Evolutionary conservation across 2,797 vertebrate genomes (phyloP).

Genomic region (Moxostoma hubbsi): DNA sequence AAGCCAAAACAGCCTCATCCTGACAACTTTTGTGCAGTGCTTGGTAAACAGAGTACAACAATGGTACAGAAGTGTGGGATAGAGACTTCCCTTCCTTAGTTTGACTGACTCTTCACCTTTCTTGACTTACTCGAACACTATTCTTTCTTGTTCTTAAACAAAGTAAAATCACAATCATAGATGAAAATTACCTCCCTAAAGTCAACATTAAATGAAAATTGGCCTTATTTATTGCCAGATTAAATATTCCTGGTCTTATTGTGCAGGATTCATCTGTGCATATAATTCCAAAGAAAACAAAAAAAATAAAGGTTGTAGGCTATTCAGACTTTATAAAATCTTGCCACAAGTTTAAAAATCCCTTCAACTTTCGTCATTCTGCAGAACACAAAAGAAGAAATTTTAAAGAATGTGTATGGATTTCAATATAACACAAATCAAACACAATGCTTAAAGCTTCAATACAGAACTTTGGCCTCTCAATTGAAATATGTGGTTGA

Average conservation of each 20-base stretch:
- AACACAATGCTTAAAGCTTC: no score
- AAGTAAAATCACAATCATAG: neutral
- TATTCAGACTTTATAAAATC: neutral
- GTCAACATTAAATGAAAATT: neutral
- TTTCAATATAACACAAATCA: no score
- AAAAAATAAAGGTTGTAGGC: neutral
- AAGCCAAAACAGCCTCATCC: constrained; percentile 33
- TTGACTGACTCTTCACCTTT: neutral
- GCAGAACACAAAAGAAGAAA: no score
- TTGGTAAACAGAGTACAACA: neutral
- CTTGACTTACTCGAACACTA: neutral
- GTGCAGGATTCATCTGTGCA: neutral
- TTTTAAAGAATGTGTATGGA: no score
- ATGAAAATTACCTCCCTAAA: neutral
- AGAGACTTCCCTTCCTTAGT: neutral
- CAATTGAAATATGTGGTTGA: no score
- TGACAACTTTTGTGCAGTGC: neutral
- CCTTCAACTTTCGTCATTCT: no score
- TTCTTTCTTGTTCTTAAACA: neutral
- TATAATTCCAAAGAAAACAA: neutral
- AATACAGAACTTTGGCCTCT: no score
- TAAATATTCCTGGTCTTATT: neutral
- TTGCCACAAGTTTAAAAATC: no score
- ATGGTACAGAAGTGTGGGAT: neutral
- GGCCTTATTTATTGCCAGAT: neutral